These are phyloP conservation scores for Sceloporus undulatus DNA, from an alignment of 2,113 vertebrate species.

Conservation along the genomic window DNA sequence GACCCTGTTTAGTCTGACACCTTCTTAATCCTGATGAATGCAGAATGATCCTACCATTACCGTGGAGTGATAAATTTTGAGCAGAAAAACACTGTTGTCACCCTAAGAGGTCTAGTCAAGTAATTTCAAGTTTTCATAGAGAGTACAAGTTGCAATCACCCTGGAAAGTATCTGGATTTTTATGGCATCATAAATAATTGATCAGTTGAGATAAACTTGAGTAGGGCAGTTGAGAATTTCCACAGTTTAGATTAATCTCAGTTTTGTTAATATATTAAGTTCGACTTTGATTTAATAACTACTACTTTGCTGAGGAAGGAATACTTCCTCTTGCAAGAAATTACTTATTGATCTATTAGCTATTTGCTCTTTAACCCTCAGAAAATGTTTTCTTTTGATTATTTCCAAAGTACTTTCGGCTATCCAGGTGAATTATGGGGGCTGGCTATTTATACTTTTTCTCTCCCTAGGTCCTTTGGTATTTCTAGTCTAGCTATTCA, in stretches of 20 bases:
- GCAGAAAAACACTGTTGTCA: conserved; percentile 59
- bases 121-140: conserved; percentile 72
- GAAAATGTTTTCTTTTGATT: conserved; percentile 66
- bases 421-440: conserved; percentile 57
- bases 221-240: conserved; percentile 59
- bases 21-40: conserved; percentile 52
- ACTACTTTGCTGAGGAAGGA: conserved; percentile 60
- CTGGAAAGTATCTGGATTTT: conserved; percentile 69
- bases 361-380: conserved; percentile 71
- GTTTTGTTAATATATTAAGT: conserved; percentile 66
- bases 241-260: conserved; percentile 63
- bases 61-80: conserved; percentile 59
- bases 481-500: not conserved
- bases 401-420: conserved; percentile 51
- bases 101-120: conserved; percentile 53
- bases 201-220: conserved; percentile 71
- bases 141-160: conserved; percentile 68
- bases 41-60: conserved; percentile 46
- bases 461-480: conserved; percentile 4
- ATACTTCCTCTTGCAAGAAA: conserved; percentile 68
- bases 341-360: conserved; percentile 77
- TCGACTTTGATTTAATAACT: conserved; percentile 67
- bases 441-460: conserved; percentile 25
- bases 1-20: conserved; percentile 41
- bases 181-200: conserved; percentile 76